Evolutionary conservation across 2,888 invertebrate species (phyloP).

Genomic region (Lasioglossum pauxillum): DNA sequence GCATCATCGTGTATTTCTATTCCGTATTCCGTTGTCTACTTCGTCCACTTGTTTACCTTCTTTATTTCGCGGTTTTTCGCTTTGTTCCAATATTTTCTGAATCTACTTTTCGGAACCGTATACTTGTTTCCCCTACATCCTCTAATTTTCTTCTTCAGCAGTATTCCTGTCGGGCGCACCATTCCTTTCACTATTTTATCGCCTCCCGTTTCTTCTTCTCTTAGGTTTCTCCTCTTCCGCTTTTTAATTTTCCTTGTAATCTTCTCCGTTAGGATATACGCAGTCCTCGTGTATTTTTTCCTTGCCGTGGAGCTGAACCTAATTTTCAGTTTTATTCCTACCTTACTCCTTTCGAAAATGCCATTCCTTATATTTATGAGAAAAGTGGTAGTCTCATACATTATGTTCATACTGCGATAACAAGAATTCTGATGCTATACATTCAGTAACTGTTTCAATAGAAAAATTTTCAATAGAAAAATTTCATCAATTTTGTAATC

Average conservation of each 20-base stretch:
- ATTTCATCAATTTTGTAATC: background rate
- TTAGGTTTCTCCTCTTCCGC: constrained; percentile 8
- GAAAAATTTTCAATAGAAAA: no score
- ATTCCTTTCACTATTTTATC: constrained; percentile 31
- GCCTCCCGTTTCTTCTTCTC: constrained; percentile 6
- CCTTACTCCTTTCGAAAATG: background rate
- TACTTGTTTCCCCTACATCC: constrained; percentile 14
- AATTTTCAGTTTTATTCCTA: background rate
- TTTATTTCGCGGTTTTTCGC: background rate
- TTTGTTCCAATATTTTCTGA: constrained; percentile 6
- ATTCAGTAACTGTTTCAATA: background rate
- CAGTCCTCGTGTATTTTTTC: background rate
- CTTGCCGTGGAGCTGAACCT: background rate
- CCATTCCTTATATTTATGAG: background rate
- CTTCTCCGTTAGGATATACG: constrained; percentile 4
- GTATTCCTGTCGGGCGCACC: constrained; percentile 32
- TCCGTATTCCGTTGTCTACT: background rate
- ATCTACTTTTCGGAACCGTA: background rate
- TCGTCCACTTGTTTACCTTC: background rate
- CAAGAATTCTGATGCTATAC: background rate
- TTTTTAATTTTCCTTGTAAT: constrained; percentile 37
- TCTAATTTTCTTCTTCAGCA: constrained; percentile 31
- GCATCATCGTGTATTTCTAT: background rate
- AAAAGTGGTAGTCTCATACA: background rate
- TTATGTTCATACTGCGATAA: background rate